Conservation (phyloP, 2,888 invertebrate genomes). For the Priocnemis perturbator region DNA sequence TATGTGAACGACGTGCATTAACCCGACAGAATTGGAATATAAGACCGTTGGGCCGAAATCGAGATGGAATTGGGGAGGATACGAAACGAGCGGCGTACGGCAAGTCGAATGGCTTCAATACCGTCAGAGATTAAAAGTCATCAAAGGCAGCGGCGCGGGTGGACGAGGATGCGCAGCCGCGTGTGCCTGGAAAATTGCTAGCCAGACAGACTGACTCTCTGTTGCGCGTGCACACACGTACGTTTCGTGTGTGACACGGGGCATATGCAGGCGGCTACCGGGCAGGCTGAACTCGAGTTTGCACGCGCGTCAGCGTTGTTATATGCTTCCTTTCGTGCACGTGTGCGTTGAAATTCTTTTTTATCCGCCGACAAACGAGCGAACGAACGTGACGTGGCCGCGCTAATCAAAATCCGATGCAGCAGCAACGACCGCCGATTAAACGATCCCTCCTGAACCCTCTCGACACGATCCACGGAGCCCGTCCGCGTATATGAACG, state of each 20-base stretch:
- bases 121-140: slow-evolving; percentile 34
- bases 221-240: slow-evolving; percentile 10
- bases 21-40: too few relatives aligned
- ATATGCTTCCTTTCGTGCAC: neutral
- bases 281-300: too few relatives aligned
- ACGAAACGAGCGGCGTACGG: neutral
- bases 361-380: slow-evolving; percentile 48
- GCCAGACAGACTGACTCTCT: slow-evolving; percentile 20
- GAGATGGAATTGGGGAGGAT: neutral
- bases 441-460: slow-evolving; percentile 44
- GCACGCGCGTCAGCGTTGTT: neutral
- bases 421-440: slow-evolving; percentile 52
- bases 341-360: slow-evolving; percentile 15
- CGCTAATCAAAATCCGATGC: slow-evolving; percentile 58
- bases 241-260: neutral
- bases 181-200: slow-evolving; percentile 28
- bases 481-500: neutral
- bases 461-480: slow-evolving; percentile 32
- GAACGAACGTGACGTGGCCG: slow-evolving; percentile 48
- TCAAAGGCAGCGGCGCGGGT: slow-evolving; percentile 23
- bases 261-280: too few relatives aligned
- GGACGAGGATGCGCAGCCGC: slow-evolving; percentile 12
- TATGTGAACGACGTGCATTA: too few relatives aligned
- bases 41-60: too few relatives aligned
- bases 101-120: slow-evolving; percentile 21